Percentiles rank a stretch among this genome's conserved stretches.
Evolutionary conservation across 2,888 invertebrate species (phyloP).

Genomic region (Drosophila robusta): DNA sequence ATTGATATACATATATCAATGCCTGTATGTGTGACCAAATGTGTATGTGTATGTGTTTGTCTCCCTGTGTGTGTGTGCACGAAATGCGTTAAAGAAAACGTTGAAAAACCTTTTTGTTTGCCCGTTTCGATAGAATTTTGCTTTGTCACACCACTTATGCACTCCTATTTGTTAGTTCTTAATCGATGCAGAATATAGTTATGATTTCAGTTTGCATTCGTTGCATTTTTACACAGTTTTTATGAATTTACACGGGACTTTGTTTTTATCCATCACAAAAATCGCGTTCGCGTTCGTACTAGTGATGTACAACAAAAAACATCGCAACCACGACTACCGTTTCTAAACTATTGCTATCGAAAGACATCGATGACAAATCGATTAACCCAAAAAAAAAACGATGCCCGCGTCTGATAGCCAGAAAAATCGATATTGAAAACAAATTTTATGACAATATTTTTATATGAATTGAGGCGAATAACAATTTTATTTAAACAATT

Average conservation of each 20-base stretch:
- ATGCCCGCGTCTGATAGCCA: not conserved
- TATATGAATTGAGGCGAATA: too few species aligned
- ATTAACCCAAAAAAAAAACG: slow-evolving; percentile 2
- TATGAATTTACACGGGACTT: slow-evolving; percentile 67
- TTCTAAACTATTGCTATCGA: slow-evolving; percentile 39
- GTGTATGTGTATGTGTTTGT: slow-evolving; percentile 32
- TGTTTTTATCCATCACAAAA: slow-evolving; percentile 77
- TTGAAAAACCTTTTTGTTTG: slow-evolving; percentile 66
- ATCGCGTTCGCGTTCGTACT: slow-evolving; percentile 61
- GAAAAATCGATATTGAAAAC: not conserved
- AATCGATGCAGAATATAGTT: slow-evolving; percentile 59
- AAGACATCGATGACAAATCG: slow-evolving; percentile 6
- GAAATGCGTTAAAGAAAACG: slow-evolving; percentile 78
- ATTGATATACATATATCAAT: slow-evolving; percentile 78
- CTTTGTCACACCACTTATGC: slow-evolving; percentile 53
- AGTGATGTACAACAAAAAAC: slow-evolving; percentile 52
- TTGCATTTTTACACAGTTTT: slow-evolving; percentile 67
- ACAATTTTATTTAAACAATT: not conserved
- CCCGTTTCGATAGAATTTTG: slow-evolving; percentile 57
- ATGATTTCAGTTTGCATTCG: slow-evolving; percentile 47
- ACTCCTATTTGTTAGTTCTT: slow-evolving; percentile 57
- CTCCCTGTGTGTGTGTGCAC: slow-evolving; percentile 56
- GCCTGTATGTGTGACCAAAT: slow-evolving; percentile 62
- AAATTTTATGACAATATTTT: not conserved
- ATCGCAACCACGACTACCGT: slow-evolving; percentile 29